phyloP scores from a whole-genome alignment of 2,797 vertebrate genomes.

The Salmo trutta region DNA sequence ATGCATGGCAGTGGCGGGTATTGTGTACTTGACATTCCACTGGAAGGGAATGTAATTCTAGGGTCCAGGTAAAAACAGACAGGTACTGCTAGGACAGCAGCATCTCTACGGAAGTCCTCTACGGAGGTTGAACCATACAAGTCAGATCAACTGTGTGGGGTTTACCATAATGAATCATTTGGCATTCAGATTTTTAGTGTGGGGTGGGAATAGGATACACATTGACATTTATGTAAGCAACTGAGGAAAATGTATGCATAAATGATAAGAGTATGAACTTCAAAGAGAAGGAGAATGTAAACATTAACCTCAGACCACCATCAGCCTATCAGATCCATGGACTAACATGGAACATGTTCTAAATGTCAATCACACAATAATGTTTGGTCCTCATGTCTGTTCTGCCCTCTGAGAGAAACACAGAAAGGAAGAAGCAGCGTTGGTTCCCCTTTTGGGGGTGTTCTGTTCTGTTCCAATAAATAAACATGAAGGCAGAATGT shows the following conservation, averaged over 20 bases:
- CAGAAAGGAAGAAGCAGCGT: constrained; percentile 30
- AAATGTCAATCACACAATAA: constrained; percentile 31
- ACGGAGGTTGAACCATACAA: not conserved
- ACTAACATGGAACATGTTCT: constrained; percentile 19
- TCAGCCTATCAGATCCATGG: not conserved
- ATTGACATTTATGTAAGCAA: not conserved
- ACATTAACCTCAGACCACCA: not conserved
- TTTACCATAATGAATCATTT: not conserved
- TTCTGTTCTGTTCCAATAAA: constrained; percentile 38
- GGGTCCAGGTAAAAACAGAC: not conserved
- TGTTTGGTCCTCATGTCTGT: constrained; percentile 21
- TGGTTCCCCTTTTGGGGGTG: constrained; percentile 22
- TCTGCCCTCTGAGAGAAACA: constrained; percentile 13
- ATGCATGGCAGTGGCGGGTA: not conserved
- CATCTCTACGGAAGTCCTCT: not conserved
- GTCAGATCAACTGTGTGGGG: not conserved
- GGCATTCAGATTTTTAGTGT: not conserved
- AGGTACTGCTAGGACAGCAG: not conserved
- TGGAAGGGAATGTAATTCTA: not conserved
- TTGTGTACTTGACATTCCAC: not conserved
- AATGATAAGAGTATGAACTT: not conserved
- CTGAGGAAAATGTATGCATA: not conserved
- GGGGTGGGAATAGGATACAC: not conserved
- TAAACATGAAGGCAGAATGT: constrained; percentile 57
- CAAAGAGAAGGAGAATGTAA: not conserved